Evolutionary conservation across 92 coral and sea anemone species (phyloP).

Genomic region (Porites rus): DNA sequence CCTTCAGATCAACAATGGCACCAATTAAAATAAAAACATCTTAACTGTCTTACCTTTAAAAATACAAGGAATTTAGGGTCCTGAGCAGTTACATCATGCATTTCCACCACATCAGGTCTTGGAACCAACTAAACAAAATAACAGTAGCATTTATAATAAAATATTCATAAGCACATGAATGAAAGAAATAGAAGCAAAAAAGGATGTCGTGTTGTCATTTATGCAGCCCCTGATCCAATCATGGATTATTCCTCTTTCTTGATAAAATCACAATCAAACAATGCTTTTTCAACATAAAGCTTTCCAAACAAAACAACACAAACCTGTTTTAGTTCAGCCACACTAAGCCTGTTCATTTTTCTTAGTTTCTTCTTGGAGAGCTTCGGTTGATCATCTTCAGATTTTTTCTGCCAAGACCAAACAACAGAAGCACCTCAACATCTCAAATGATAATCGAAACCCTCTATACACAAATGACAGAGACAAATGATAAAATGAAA

Average conservation of each 20-base stretch:
- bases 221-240: no score
- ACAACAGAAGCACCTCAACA: not conserved
- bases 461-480: not conserved
- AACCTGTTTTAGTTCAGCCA: constrained; percentile 97
- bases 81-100: constrained; percentile 99
- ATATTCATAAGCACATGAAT: not conserved
- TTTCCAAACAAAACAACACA: not conserved
- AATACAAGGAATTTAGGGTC: constrained; percentile 96
- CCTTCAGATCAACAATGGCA: no score
- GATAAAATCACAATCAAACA: no score
- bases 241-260: no score
- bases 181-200: not conserved
- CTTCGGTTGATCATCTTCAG: constrained; percentile 87
- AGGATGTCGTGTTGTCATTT: not conserved
- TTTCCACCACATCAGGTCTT: constrained; percentile 98
- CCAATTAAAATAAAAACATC: not conserved
- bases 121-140: constrained; percentile 79
- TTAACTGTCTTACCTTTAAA: constrained; percentile 75
- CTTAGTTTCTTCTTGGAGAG: constrained; percentile 95
- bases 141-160: not conserved
- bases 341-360: constrained; percentile 96
- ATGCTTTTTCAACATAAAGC: not conserved
- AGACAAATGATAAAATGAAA: no score
- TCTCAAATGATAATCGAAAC: not conserved
- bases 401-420: constrained; percentile 63